Evolutionary conservation across 2,113 vertebrate species (phyloP).

Genomic region (Diphyllodes magnificus): DNA sequence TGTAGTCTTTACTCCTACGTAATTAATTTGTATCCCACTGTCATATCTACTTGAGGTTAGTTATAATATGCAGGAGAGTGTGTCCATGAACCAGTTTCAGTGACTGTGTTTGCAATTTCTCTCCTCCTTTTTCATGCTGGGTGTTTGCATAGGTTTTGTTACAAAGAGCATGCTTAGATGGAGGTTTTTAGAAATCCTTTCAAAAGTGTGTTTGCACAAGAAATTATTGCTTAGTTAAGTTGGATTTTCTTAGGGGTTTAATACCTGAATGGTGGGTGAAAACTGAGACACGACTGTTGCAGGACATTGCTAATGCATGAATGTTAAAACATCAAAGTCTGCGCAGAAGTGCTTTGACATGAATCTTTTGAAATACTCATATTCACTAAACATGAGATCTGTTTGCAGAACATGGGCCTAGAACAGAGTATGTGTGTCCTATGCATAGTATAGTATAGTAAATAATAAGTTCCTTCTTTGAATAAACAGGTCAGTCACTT

Average conservation of each 20-base stretch:
- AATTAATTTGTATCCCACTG: neutral
- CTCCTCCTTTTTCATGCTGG: neutral
- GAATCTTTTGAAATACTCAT: neutral
- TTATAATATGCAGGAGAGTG: neutral
- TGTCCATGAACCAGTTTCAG: neutral
- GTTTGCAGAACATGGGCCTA: neutral
- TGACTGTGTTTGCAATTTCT: neutral
- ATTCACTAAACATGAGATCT: neutral
- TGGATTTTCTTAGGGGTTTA: neutral
- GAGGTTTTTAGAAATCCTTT: neutral
- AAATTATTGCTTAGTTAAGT: neutral
- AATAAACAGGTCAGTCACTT: conserved; percentile 6
- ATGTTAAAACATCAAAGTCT: neutral
- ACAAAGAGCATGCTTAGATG: neutral
- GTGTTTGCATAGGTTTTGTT: neutral
- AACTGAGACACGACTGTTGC: neutral
- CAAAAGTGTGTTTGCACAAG: neutral
- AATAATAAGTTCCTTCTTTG: neutral
- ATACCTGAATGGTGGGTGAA: neutral
- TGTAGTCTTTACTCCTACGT: neutral
- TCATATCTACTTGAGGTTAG: neutral
- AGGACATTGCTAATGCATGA: neutral
- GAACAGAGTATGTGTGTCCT: neutral
- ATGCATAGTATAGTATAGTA: neutral
- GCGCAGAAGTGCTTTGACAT: neutral